These are phyloP conservation scores for Pyrochroa serraticornis DNA, from an alignment of 2,888 invertebrate species.

Conservation along the genomic window DNA sequence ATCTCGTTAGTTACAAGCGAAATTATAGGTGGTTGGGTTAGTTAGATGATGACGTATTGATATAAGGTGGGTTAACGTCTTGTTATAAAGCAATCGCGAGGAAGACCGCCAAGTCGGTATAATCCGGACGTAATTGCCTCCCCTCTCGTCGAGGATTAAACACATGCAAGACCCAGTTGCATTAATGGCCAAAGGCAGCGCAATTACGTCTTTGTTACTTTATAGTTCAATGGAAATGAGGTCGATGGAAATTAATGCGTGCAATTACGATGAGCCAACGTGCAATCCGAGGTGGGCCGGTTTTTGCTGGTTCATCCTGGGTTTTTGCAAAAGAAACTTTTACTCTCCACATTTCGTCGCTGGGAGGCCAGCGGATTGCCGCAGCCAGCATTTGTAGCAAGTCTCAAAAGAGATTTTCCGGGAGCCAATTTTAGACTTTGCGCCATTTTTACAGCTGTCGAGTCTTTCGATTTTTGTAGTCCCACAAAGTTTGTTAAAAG, in stretches of 20 bases:
- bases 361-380: too few species aligned
- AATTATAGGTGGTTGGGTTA: constrained; percentile 18
- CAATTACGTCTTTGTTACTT: constrained; percentile 46
- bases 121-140: constrained; percentile 10
- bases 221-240: constrained; percentile 48
- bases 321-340: background rate
- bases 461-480: too few species aligned
- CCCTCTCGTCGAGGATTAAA: constrained; percentile 27
- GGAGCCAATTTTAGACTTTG: too few species aligned
- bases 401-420: too few species aligned
- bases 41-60: constrained; percentile 13
- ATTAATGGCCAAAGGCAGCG: constrained; percentile 42
- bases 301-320: constrained; percentile 3
- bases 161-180: constrained; percentile 44
- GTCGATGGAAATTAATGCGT: constrained; percentile 41
- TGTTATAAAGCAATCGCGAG: constrained; percentile 5
- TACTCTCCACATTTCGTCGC: too few species aligned
- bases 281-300: constrained; percentile 16
- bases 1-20: constrained; percentile 16
- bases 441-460: too few species aligned
- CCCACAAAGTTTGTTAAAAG: too few species aligned
- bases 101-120: constrained; percentile 9
- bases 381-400: too few species aligned
- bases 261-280: constrained; percentile 29
- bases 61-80: constrained; percentile 11